Evolutionary conservation across 2,888 invertebrate species (phyloP).

Genomic region (Polydrusus tereticollis): DNA sequence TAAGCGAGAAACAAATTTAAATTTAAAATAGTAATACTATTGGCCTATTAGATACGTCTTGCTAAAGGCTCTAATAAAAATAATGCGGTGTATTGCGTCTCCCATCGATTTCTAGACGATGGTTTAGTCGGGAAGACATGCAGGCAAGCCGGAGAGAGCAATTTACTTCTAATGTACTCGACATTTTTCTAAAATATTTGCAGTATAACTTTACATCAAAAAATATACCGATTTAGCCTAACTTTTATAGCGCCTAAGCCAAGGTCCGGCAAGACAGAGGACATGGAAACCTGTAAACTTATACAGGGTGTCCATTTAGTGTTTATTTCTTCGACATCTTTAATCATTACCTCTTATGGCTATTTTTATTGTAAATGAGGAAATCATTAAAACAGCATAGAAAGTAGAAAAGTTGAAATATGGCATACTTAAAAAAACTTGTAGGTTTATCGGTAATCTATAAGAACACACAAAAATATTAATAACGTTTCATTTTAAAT

Average conservation of each 20-base stretch:
- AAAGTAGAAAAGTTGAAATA: too few relatives aligned
- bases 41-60: constrained; percentile 37
- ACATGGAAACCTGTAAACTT: too few relatives aligned
- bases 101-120: constrained; percentile 49
- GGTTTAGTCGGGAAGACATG: constrained; percentile 52
- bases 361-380: too few relatives aligned
- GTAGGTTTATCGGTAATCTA: too few relatives aligned
- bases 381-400: too few relatives aligned
- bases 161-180: constrained; percentile 34
- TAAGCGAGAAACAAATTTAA: constrained; percentile 13
- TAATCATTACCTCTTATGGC: too few relatives aligned
- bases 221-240: not conserved
- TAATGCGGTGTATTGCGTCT: constrained; percentile 44
- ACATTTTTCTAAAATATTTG: constrained; percentile 17
- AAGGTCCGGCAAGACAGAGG: too few relatives aligned
- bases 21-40: constrained; percentile 15
- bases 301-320: too few relatives aligned
- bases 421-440: too few relatives aligned
- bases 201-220: constrained; percentile 11
- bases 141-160: constrained; percentile 57
- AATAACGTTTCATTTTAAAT: too few relatives aligned
- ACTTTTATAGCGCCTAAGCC: not conserved
- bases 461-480: too few relatives aligned
- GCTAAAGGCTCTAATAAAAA: constrained; percentile 44
- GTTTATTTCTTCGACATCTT: too few relatives aligned